Conservation (phyloP, 2,113 vertebrate genomes). For the Zosterops borbonicus region DNA sequence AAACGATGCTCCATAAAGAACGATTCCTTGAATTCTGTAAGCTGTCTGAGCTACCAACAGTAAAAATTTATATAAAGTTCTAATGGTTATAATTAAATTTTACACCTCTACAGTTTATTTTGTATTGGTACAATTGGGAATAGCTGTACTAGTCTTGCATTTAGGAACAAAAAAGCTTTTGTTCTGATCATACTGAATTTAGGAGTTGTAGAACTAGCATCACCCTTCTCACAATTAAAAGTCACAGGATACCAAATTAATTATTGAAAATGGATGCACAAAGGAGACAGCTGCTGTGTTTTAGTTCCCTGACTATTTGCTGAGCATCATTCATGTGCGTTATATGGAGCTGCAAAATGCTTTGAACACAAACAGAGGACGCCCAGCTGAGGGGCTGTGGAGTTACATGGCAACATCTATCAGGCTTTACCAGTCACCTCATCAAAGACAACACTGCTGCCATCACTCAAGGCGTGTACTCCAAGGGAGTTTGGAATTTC, state of each 20-base stretch:
- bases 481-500: rapidly evolving
- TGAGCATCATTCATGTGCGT: not conserved
- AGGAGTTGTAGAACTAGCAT: not conserved
- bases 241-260: conserved; percentile 5
- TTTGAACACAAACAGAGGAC: not conserved
- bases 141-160: not conserved
- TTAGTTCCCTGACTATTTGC: not conserved
- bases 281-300: not conserved
- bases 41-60: not conserved
- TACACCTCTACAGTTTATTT: not conserved
- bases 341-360: not conserved
- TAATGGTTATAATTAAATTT: not conserved
- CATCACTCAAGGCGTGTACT: not conserved
- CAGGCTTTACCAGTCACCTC: not conserved
- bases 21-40: not conserved
- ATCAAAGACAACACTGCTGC: not conserved
- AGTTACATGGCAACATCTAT: not conserved
- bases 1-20: not conserved
- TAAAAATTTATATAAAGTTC: not conserved
- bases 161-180: not conserved
- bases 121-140: not conserved
- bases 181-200: not conserved
- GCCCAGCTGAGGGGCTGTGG: not conserved
- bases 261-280: conserved; percentile 10
- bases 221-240: not conserved